These are phyloP conservation scores for Stegodyphus mimosarum DNA, from an alignment of 1,140 invertebrate genomes.

Conservation along the genomic window DNA sequence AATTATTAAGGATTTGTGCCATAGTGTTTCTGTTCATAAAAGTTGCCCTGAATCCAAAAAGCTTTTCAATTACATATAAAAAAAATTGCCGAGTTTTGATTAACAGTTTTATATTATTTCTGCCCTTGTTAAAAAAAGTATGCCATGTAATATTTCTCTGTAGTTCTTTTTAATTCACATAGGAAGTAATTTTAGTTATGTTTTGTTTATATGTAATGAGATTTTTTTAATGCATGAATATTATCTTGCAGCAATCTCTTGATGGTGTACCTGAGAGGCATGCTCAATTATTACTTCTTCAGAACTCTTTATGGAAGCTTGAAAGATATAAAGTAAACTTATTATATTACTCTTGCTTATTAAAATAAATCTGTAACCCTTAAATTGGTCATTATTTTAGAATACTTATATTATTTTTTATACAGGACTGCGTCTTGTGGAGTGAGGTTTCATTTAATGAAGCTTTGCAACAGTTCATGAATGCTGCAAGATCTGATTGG, in stretches of 20 bases:
- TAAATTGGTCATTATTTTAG: neutral
- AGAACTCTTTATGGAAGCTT: slow-evolving; percentile 78
- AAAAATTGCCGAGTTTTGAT: too few relatives aligned
- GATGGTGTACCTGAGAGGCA: slow-evolving; percentile 70
- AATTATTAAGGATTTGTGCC: too few relatives aligned
- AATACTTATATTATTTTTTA: slow-evolving; percentile 1
- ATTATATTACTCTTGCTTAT: neutral
- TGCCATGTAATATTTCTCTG: too few relatives aligned
- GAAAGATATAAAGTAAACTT: slow-evolving; percentile 66
- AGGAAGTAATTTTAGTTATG: too few relatives aligned
- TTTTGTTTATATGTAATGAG: too few relatives aligned
- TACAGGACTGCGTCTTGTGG: slow-evolving; percentile 79
- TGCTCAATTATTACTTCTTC: slow-evolving; percentile 74
- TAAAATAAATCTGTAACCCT: neutral
- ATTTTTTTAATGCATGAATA: neutral
- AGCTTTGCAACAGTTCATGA: slow-evolving; percentile 66
- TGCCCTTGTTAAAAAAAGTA: too few relatives aligned
- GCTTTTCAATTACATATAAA: too few relatives aligned
- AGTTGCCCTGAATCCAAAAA: too few relatives aligned
- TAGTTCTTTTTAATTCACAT: too few relatives aligned
- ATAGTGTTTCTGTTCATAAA: too few relatives aligned
- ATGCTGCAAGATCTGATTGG: slow-evolving; percentile 66
- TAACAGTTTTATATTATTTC: too few relatives aligned
- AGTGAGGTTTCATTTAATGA: slow-evolving; percentile 76
- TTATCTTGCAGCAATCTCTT: slow-evolving; percentile 62